Evolutionary conservation across 2,113 vertebrate species (phyloP).

Genomic region (Pyxicephalus adspersus): DNA sequence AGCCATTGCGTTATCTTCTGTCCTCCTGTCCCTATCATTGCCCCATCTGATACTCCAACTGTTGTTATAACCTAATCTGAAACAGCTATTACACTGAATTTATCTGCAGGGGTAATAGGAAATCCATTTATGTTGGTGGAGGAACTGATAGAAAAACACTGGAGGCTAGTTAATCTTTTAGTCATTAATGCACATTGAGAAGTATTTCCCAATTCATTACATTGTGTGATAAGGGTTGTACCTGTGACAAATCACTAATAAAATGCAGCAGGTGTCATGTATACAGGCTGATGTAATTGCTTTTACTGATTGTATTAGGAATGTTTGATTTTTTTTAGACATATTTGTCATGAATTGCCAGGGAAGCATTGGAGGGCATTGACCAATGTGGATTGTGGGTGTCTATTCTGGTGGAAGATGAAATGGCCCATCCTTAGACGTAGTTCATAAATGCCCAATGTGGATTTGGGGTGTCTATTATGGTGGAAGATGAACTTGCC

Average conservation of each 20-base stretch:
- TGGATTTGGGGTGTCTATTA: too few species aligned
- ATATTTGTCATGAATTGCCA: too few species aligned
- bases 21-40: background rate
- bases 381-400: too few species aligned
- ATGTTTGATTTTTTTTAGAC: background rate
- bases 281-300: too few species aligned
- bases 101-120: slow-evolving; percentile 8
- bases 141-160: slow-evolving; percentile 10
- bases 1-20: slow-evolving; percentile 66
- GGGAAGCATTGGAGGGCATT: too few species aligned
- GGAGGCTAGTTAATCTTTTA: background rate
- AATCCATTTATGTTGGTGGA: background rate
- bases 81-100: background rate
- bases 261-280: too few species aligned
- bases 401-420: too few species aligned
- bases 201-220: slow-evolving; percentile 38
- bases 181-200: background rate
- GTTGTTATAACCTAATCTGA: slow-evolving; percentile 34
- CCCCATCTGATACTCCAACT: slow-evolving; percentile 13
- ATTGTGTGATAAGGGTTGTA: background rate
- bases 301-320: background rate
- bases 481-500: too few species aligned
- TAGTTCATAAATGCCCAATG: too few species aligned
- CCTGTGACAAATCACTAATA: too few species aligned
- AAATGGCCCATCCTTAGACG: too few species aligned